Percentiles rank a stretch among this genome's conserved stretches.
Evolutionary conservation across 2,113 vertebrate genomes (phyloP).

Genomic region (Notechis scutatus): DNA sequence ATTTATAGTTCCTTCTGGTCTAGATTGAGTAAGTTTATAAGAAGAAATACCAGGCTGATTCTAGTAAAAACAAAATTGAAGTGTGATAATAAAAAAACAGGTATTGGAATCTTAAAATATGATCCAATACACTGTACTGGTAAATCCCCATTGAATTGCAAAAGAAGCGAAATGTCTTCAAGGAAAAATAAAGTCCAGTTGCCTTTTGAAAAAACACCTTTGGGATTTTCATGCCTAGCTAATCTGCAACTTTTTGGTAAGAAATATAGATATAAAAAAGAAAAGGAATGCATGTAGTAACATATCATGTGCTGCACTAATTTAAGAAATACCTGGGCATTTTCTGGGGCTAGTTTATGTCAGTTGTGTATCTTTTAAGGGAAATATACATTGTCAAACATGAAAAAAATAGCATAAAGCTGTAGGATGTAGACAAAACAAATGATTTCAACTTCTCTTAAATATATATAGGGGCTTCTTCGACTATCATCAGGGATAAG

Average conservation of each 20-base stretch:
- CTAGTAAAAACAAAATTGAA: background rate
- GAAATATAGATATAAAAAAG: background rate
- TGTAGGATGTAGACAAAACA: slow-evolving; percentile 47
- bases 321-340: background rate
- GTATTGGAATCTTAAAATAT: background rate
- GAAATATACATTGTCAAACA: slow-evolving; percentile 22
- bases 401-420: slow-evolving; percentile 37
- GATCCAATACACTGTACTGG: background rate
- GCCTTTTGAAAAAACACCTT: background rate
- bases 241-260: background rate
- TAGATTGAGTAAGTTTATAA: background rate
- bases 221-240: background rate
- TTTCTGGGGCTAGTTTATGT: slow-evolving; percentile 23
- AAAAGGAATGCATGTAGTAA: background rate
- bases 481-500: slow-evolving; percentile 61
- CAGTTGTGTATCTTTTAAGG: slow-evolving; percentile 33
- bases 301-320: background rate
- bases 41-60: background rate
- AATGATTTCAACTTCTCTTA: slow-evolving; percentile 54
- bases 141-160: background rate
- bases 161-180: background rate
- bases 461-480: slow-evolving; percentile 57
- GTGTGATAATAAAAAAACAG: background rate
- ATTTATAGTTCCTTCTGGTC: background rate
- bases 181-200: background rate